A percentile compares a stretch with the other conserved stretches of the same genome.
These are phyloP conservation scores for Odontothrips loti DNA, from an alignment of 2,888 invertebrate species.

Conservation along the genomic window DNA sequence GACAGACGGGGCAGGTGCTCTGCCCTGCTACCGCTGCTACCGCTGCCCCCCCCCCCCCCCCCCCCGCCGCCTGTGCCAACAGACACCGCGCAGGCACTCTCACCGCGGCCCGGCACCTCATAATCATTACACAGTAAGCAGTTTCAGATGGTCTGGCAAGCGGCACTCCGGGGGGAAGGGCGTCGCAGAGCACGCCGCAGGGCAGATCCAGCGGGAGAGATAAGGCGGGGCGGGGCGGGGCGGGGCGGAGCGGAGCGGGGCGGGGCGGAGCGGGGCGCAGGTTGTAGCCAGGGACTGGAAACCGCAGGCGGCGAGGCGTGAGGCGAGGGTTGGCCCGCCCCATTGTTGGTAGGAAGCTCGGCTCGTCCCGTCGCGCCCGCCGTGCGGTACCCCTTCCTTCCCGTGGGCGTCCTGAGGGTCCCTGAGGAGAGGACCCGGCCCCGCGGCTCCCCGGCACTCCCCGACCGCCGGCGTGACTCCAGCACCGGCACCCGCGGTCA, in stretches of 20 bases:
- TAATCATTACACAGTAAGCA: slow-evolving; percentile 3
- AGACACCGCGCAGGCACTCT: background rate
- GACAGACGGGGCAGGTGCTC: too few relatives aligned
- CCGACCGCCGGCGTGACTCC: too few relatives aligned
- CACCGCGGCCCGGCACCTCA: background rate
- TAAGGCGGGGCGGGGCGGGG: background rate
- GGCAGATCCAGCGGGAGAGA: background rate
- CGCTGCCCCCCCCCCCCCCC: background rate
- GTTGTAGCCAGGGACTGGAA: background rate
- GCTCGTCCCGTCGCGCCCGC: background rate
- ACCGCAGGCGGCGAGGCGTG: background rate
- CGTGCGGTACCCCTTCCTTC: background rate
- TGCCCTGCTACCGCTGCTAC: too few relatives aligned
- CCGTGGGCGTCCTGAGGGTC: too few relatives aligned
- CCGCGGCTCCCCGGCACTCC: too few relatives aligned
- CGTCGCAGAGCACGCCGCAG: too few relatives aligned
- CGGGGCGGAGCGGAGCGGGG: background rate
- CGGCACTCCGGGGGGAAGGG: background rate
- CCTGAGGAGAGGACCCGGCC: too few relatives aligned
- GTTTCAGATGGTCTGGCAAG: background rate
- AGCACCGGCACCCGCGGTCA: too few relatives aligned
- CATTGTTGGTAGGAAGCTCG: background rate
- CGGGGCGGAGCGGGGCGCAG: background rate
- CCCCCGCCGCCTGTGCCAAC: background rate
- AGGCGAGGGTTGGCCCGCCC: background rate